Percentiles rank a stretch among this genome's conserved stretches.
Evolutionary conservation across 2,113 vertebrate genomes (phyloP).

Genomic region (Elgaria multicarinata): DNA sequence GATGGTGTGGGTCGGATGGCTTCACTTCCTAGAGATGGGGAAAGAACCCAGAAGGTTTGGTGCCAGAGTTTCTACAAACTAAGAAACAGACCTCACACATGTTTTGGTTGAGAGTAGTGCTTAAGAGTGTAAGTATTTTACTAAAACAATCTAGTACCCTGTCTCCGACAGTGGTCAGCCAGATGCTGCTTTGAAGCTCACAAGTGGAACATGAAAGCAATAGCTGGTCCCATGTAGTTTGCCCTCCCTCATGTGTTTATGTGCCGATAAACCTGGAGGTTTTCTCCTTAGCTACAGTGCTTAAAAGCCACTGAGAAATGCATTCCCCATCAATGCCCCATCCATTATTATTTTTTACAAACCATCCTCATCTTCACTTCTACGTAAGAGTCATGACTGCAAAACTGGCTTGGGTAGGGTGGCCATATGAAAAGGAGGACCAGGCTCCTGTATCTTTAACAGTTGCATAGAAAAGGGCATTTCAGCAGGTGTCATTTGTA

Average conservation of each 20-base stretch:
- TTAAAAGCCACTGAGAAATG: not conserved
- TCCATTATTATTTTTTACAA: not conserved
- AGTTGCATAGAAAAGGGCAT: too few relatives aligned
- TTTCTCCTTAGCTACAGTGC: not conserved
- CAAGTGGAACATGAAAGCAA: not conserved
- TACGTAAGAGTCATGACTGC: not conserved
- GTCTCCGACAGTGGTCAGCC: not conserved
- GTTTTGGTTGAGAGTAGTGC: not conserved
- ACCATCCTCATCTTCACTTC: not conserved
- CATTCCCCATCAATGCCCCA: not conserved
- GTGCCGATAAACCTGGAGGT: not conserved
- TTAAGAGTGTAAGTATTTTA: not conserved
- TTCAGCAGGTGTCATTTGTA: too few relatives aligned
- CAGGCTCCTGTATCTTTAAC: too few relatives aligned
- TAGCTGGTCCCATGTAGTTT: not conserved
- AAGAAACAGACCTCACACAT: not conserved
- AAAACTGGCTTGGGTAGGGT: too few relatives aligned
- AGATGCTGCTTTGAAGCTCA: not conserved
- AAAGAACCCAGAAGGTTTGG: not conserved
- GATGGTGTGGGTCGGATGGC: not conserved
- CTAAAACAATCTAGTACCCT: not conserved
- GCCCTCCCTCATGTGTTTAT: not conserved
- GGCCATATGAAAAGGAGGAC: too few relatives aligned
- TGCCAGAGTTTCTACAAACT: not conserved
- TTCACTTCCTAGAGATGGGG: not conserved